These are phyloP conservation scores for Amblyraja radiata DNA, from an alignment of 2,797 vertebrate genomes.

Conservation along the genomic window DNA sequence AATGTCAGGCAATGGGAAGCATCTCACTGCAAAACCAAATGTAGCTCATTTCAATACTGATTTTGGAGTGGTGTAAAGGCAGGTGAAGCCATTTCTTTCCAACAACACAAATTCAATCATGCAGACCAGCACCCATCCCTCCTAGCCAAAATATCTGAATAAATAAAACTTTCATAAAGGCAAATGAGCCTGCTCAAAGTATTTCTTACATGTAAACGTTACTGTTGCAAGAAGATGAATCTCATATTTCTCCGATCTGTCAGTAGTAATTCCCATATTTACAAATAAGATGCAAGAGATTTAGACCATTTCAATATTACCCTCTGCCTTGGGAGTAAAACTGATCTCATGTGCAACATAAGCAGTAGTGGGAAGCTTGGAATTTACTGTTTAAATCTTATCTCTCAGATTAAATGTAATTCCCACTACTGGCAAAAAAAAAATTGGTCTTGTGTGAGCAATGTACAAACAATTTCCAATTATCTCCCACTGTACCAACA, in stretches of 20 bases:
- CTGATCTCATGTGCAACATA: not conserved
- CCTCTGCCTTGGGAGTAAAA: not conserved
- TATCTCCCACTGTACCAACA: not conserved
- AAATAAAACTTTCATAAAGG: not conserved
- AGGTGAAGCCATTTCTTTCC: not conserved
- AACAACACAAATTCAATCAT: not conserved
- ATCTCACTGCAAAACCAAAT: not conserved
- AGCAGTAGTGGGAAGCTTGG: not conserved
- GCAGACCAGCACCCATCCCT: not conserved
- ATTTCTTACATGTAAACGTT: not conserved
- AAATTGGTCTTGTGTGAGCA: not conserved
- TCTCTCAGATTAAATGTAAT: not conserved
- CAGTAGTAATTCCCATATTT: not conserved
- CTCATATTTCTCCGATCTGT: not conserved
- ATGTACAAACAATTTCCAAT: conserved; percentile 14
- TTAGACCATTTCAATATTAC: not conserved
- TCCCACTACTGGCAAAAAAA: not conserved
- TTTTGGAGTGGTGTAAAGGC: not conserved
- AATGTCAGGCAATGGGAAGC: no score
- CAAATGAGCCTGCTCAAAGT: not conserved
- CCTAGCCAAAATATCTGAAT: not conserved
- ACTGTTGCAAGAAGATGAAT: not conserved
- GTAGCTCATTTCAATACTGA: not conserved
- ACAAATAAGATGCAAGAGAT: not conserved
- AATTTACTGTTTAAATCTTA: conserved; percentile 11